Percentiles rank a stretch among this genome's conserved stretches.
Conservation (phyloP, 2,888 invertebrate species). For the Trissolcus japonicus region DNA sequence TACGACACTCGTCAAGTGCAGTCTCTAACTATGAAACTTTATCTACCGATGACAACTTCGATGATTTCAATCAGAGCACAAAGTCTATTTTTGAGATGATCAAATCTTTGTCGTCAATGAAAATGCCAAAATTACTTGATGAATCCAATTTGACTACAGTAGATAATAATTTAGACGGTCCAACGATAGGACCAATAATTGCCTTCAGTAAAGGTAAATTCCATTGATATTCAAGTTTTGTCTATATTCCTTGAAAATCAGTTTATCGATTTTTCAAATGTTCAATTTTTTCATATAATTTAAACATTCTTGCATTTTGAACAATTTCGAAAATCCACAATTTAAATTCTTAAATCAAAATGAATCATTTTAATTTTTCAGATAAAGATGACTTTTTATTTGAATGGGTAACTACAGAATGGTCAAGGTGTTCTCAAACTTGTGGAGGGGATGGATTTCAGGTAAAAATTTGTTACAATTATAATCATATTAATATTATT, state of each 20-base stretch:
- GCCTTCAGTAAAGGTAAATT: constrained; percentile 67
- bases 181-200: constrained; percentile 69
- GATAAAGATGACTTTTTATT: constrained; percentile 78
- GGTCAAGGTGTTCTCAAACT: constrained; percentile 90
- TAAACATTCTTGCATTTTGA: background rate
- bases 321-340: background rate
- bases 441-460: constrained; percentile 87
- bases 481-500: background rate
- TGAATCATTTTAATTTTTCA: constrained; percentile 19
- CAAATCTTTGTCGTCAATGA: constrained; percentile 35
- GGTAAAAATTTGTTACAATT: constrained; percentile 65
- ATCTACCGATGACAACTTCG: constrained; percentile 35
- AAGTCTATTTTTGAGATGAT: constrained; percentile 27
- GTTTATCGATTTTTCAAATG: no score
- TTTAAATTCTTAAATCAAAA: background rate
- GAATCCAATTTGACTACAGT: constrained; percentile 57
- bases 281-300: no score
- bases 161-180: constrained; percentile 70
- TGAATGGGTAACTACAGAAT: constrained; percentile 88
- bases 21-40: constrained; percentile 40
- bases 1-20: constrained; percentile 37
- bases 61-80: constrained; percentile 42
- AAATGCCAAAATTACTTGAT: constrained; percentile 47
- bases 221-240: background rate
- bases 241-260: background rate